A percentile compares a stretch with the other conserved stretches of the same genome.
These are phyloP conservation scores for Cheilosia grossa DNA, from an alignment of 2,888 invertebrate genomes.

Conservation along the genomic window DNA sequence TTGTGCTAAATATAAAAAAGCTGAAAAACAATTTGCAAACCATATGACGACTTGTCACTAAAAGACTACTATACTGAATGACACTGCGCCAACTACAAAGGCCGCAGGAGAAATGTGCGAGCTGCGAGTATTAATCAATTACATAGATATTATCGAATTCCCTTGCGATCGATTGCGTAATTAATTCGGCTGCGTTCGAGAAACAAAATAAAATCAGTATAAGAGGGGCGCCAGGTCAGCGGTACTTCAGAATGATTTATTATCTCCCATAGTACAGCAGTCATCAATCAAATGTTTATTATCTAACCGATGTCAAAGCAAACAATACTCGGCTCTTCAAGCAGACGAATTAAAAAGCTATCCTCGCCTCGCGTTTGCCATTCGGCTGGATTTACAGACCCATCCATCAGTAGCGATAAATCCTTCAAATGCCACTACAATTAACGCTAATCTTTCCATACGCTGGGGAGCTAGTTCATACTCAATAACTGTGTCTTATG, in stretches of 20 bases:
- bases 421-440: conserved; percentile 24
- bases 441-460: conserved; percentile 29
- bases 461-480: conserved; percentile 2
- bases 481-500: background rate
- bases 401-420: conserved; percentile 43
- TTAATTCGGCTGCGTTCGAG: conserved; percentile 29
- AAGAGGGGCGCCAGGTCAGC: conserved; percentile 34
- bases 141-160: conserved; percentile 26
- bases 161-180: conserved; percentile 42
- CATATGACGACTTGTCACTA: too few species aligned
- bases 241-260: conserved; percentile 63
- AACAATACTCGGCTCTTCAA: conserved; percentile 39
- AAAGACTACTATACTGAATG: background rate
- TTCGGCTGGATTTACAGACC: conserved; percentile 7
- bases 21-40: too few species aligned
- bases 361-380: conserved; percentile 4
- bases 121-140: conserved; percentile 23
- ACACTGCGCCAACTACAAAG: background rate
- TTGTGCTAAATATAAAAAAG: too few species aligned
- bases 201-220: conserved; percentile 4
- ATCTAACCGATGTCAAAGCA: conserved; percentile 60
- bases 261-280: conserved; percentile 9
- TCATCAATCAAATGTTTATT: conserved; percentile 64
- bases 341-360: conserved; percentile 23
- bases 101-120: background rate